phyloP scores from a whole-genome alignment of 2,888 invertebrate species.

The Caradrina clavipalpis region DNA sequence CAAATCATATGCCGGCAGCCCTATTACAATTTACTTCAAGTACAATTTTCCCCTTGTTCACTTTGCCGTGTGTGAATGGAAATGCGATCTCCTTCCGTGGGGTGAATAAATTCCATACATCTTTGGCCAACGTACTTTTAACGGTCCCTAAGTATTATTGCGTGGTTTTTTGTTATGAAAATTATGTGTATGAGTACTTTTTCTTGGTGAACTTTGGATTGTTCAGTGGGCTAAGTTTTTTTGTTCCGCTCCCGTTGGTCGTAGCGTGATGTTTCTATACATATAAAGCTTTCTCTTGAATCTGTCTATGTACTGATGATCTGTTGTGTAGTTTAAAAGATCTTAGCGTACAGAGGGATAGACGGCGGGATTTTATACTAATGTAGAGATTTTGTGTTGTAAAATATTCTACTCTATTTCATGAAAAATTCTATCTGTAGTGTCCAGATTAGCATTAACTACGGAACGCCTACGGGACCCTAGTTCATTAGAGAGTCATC shows the following conservation, averaged over 20 bases:
- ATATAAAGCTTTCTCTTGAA: too few species aligned
- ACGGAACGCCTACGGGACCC: slow-evolving; percentile 6
- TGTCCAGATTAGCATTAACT: slow-evolving; percentile 10
- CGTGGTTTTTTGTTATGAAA: slow-evolving; percentile 78
- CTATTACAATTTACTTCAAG: slow-evolving; percentile 72
- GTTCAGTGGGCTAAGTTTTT: slow-evolving; percentile 32
- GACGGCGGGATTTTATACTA: too few species aligned
- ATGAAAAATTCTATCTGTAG: not conserved
- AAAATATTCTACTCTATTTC: not conserved
- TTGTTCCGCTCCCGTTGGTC: slow-evolving; percentile 27
- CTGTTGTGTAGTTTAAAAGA: too few species aligned
- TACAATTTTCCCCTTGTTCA: slow-evolving; percentile 69
- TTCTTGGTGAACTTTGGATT: slow-evolving; percentile 49
- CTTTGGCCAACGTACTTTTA: slow-evolving; percentile 79
- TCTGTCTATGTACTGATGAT: too few species aligned
- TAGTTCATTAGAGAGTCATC: slow-evolving; percentile 26
- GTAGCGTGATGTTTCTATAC: too few species aligned
- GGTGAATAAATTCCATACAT: slow-evolving; percentile 82
- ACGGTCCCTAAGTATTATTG: slow-evolving; percentile 77
- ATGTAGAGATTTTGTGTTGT: not conserved
- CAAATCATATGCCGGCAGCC: slow-evolving; percentile 61
- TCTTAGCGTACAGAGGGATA: too few species aligned
- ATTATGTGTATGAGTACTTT: slow-evolving; percentile 69
- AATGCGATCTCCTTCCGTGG: slow-evolving; percentile 74
- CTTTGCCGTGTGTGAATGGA: slow-evolving; percentile 73